phyloP scores from a whole-genome alignment of 2,797 vertebrate genomes.

The Simalia tracyae region DNA sequence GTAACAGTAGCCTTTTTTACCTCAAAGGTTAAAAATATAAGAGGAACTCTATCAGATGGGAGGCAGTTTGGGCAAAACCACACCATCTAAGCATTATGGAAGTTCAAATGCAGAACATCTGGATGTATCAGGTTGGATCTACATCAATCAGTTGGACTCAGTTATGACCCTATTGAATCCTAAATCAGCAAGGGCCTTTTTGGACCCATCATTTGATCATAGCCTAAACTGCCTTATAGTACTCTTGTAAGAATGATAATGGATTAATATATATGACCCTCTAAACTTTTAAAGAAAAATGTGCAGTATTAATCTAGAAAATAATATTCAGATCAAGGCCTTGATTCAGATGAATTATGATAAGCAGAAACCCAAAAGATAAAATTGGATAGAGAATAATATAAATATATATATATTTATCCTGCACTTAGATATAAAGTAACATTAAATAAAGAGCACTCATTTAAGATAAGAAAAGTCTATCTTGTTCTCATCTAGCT shows the following conservation, averaged over 20 bases:
- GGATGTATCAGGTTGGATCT: not conserved
- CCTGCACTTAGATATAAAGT: not conserved
- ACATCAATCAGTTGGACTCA: not conserved
- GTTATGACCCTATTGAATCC: not conserved
- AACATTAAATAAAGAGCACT: not conserved
- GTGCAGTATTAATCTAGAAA: not conserved
- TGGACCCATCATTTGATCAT: not conserved
- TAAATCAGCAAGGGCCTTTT: not conserved
- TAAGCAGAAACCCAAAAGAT: not conserved
- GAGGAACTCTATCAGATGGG: not conserved
- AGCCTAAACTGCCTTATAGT: not conserved
- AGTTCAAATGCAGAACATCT: not conserved
- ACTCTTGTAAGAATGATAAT: too few species aligned
- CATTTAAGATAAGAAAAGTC: not conserved
- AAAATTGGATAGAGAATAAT: not conserved
- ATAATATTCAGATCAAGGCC: not conserved
- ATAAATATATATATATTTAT: not conserved
- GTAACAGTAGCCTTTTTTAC: not conserved
- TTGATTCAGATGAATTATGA: not conserved
- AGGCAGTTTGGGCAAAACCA: not conserved
- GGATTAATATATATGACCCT: not conserved
- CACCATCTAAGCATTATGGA: not conserved
- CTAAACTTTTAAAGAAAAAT: not conserved
- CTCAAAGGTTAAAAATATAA: not conserved
- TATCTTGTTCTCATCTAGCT: not conserved